These are phyloP conservation scores for Megalonaias nervosa DNA, from an alignment of 1,140 invertebrate genomes.

Conservation along the genomic window DNA sequence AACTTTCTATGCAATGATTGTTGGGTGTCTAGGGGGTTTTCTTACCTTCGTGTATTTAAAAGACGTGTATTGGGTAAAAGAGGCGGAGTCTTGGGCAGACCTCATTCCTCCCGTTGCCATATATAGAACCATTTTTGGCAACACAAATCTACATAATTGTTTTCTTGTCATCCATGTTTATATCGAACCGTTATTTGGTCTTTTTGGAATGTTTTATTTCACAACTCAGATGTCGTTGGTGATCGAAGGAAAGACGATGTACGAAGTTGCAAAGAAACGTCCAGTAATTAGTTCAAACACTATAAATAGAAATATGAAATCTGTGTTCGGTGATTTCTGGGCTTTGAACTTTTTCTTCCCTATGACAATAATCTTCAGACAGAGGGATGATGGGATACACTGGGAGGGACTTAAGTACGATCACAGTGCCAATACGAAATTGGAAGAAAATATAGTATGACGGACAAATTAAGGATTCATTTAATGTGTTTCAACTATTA, in stretches of 20 bases:
- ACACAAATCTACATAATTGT: conserved; percentile 8
- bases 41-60: conserved; percentile 39
- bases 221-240: conserved; percentile 43
- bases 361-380: conserved; percentile 50
- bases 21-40: conserved; percentile 31
- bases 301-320: conserved; percentile 43
- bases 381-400: conserved; percentile 48
- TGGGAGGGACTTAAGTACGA: conserved; percentile 50
- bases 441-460: conserved; percentile 17
- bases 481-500: too few relatives aligned
- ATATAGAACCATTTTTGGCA: conserved; percentile 20
- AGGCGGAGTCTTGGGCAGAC: conserved; percentile 28
- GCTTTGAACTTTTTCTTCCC: conserved; percentile 59
- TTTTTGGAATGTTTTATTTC: conserved; percentile 44
- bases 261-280: conserved; percentile 46
- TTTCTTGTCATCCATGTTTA: conserved; percentile 35
- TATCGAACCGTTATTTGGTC: conserved; percentile 37
- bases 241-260: conserved; percentile 45
- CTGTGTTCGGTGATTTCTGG: conserved; percentile 63
- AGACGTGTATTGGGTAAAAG: conserved; percentile 20
- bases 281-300: conserved; percentile 31
- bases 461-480: too few relatives aligned
- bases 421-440: conserved; percentile 33
- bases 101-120: conserved; percentile 38
- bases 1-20: conserved; percentile 77